phyloP scores from a whole-genome alignment of 1,140 invertebrate genomes.

The Solenopsis fugax region DNA sequence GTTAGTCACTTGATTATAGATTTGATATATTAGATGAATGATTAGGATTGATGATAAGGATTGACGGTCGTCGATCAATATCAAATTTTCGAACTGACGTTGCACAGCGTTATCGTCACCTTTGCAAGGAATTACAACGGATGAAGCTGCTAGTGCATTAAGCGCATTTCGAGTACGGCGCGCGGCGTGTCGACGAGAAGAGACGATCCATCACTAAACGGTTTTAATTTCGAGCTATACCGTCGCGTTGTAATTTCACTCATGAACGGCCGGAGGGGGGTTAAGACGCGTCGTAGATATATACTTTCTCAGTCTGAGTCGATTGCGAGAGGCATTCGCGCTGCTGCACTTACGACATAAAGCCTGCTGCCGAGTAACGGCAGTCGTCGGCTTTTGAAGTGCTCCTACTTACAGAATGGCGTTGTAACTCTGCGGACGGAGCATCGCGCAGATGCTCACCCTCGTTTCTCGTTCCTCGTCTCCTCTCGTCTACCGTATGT shows the following conservation, averaged over 20 bases:
- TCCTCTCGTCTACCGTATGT: neutral
- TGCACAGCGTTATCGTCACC: neutral
- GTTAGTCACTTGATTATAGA: neutral
- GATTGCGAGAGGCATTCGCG: neutral
- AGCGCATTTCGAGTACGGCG: conserved; percentile 23
- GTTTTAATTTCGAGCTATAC: conserved; percentile 41
- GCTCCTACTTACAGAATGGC: conserved; percentile 46
- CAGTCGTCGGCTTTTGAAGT: conserved; percentile 36
- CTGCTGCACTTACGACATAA: conserved; percentile 17
- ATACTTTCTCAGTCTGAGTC: neutral
- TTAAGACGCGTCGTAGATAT: neutral
- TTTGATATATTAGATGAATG: neutral
- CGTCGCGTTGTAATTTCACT: conserved; percentile 12
- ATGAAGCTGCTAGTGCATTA: conserved; percentile 8
- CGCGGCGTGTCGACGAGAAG: neutral
- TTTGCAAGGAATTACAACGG: neutral
- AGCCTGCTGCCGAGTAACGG: conserved; percentile 13
- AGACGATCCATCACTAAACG: conserved; percentile 10
- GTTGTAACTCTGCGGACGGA: conserved; percentile 36
- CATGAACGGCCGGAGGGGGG: neutral
- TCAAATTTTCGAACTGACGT: conserved; percentile 5
- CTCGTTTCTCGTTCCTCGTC: neutral
- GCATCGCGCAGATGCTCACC: conserved; percentile 46
- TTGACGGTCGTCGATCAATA: conserved; percentile 22
- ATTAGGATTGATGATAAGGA: neutral